Evolutionary conservation across 1,140 invertebrate species (phyloP), one percentile per base, ranked within the genome.

Genomic region (Euglossa dilemma): DNA sequence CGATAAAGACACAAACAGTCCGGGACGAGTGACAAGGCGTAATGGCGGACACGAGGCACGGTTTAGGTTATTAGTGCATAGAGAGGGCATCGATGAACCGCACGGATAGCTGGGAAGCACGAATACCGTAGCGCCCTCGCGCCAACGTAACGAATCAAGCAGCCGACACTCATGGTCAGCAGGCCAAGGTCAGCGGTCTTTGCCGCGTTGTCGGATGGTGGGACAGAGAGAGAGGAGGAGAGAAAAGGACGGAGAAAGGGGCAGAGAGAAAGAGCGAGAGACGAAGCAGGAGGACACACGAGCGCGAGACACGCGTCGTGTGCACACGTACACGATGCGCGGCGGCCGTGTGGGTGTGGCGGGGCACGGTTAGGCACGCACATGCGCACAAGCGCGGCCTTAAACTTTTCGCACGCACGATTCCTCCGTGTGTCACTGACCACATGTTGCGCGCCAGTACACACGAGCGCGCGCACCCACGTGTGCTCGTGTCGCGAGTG

Each of bases 121-220:
- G 71, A 66, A 87, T 77, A 85, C 70, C 70, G 72, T 85, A 83
- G 66, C 79, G 70, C 66, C 64, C 72, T 80, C 87, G 64, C 61
- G 73, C 67, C 78, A 86, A 87, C 89, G 71, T 87, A 85, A 88
- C 74, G 86, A 89, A 89, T 87, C 74, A 89, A 82, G 47, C 70
- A 25, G 50, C 86, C 69, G 66, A 66, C 57, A 64, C 74, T 87
- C 85, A 90, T 87, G 88, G 90, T 91, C 90, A 92, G 82, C 82
- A 84, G 90, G 91, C 91, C 91, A 92, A 92, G 91, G 91, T 91
- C 90, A 75, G 36, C 59, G 63, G 67, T 90, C 85, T 87, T 88
- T 74, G 78, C 61, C 74, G 66, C 61, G 56, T 77, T 77, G 75
- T 81, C 84, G 80, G 73, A 78, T 79, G 73, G 70, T 77, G 56